Conservation (phyloP, 2,888 invertebrate species). For the Sminthurinus aureus region DNA sequence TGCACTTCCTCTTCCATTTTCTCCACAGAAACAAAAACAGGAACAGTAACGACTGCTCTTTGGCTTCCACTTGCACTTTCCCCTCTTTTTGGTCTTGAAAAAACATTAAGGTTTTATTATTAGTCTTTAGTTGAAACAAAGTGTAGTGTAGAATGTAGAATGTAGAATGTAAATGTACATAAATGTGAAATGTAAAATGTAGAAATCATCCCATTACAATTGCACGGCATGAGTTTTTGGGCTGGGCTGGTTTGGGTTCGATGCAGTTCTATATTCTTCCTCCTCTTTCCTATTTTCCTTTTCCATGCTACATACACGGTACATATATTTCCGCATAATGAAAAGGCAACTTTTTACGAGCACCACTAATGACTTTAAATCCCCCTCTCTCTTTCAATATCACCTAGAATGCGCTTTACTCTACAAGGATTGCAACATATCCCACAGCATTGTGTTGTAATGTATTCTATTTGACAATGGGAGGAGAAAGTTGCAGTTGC, state of each 20-base stretch:
- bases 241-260: no score
- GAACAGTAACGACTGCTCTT: no score
- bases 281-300: no score
- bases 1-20: not conserved
- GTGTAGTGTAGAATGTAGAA: not conserved
- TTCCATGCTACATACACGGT: not conserved
- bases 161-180: not conserved
- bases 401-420: no score
- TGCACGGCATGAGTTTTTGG: no score
- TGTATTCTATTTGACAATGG: slow-evolving; percentile 11
- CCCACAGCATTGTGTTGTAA: not conserved
- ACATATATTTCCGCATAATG: not conserved
- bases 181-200: not conserved
- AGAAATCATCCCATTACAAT: no score
- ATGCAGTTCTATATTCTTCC: not conserved
- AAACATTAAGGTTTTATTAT: not conserved
- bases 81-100: not conserved
- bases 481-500: not conserved
- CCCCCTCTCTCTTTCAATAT: not conserved
- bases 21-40: not conserved
- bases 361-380: slow-evolving; percentile 30
- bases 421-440: not conserved
- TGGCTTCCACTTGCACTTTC: no score
- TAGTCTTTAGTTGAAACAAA: not conserved
- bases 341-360: slow-evolving; percentile 30